A percentile compares a stretch with the other conserved stretches of the same genome.
Evolutionary conservation across 1,140 invertebrate genomes (phyloP).

Genomic region (Nylanderia fulva): DNA sequence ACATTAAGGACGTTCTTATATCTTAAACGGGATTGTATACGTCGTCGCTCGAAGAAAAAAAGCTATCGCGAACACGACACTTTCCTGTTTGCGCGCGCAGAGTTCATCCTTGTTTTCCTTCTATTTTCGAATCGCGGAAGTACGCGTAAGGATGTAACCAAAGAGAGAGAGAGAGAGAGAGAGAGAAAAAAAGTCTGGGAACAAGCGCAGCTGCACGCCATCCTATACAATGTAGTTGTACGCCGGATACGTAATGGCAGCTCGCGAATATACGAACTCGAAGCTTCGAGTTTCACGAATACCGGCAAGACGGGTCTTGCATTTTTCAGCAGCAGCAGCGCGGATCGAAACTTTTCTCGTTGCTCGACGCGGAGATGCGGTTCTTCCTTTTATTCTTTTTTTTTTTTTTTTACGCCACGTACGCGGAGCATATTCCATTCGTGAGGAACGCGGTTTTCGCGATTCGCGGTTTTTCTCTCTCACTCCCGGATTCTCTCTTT

Average conservation of each 20-base stretch:
- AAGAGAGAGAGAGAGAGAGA: neutral
- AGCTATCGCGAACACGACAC: neutral
- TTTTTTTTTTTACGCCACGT: slow-evolving; percentile 25
- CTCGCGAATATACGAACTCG: slow-evolving; percentile 71
- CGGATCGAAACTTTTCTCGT: slow-evolving; percentile 71
- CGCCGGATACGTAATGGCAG: slow-evolving; percentile 73
- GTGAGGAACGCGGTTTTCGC: slow-evolving; percentile 17
- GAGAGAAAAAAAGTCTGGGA: slow-evolving; percentile 68
- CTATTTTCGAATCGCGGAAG: slow-evolving; percentile 32
- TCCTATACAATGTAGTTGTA: slow-evolving; percentile 65
- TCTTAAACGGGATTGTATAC: neutral
- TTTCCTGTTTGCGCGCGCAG: neutral
- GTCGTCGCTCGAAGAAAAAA: neutral
- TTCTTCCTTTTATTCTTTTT: too few species aligned
- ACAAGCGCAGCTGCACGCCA: slow-evolving; percentile 72
- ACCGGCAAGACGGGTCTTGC: slow-evolving; percentile 44
- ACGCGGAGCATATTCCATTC: slow-evolving; percentile 48
- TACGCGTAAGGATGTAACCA: slow-evolving; percentile 37
- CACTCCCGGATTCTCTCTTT: neutral
- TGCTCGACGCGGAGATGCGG: slow-evolving; percentile 51
- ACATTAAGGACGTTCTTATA: neutral
- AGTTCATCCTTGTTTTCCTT: slow-evolving; percentile 21
- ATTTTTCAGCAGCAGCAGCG: slow-evolving; percentile 67
- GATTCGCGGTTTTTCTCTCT: neutral
- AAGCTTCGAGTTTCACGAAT: slow-evolving; percentile 54